Conservation (phyloP, 2,797 vertebrate species). For the Novumbra hubbsi region DNA sequence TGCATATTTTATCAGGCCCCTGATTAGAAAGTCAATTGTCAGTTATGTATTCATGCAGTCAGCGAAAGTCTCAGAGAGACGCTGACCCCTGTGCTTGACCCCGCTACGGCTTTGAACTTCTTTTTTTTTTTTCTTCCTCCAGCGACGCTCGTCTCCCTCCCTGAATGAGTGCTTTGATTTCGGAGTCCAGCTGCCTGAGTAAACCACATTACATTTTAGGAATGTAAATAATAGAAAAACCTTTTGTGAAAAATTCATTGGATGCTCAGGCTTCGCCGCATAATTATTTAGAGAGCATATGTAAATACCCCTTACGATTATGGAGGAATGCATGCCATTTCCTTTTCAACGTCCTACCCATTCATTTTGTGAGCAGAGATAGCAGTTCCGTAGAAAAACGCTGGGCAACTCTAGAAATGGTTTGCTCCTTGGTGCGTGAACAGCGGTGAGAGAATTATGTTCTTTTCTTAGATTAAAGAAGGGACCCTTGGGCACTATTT, state of each 20-base stretch:
- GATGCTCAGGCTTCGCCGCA: constrained; percentile 65
- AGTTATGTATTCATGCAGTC: constrained; percentile 70
- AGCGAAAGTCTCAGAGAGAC: constrained; percentile 63
- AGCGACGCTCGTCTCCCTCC: constrained; percentile 41
- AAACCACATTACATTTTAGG: constrained; percentile 73
- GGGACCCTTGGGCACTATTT: constrained; percentile 30
- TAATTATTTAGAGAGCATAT: constrained; percentile 73
- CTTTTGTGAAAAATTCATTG: constrained; percentile 72
- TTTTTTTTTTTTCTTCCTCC: constrained; percentile 40
- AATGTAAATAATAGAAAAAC: constrained; percentile 76
- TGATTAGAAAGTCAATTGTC: constrained; percentile 76
- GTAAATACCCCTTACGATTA: constrained; percentile 74
- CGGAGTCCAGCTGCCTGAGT: constrained; percentile 68
- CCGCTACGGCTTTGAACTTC: constrained; percentile 69
- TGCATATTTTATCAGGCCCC: constrained; percentile 68
- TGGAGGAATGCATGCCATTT: constrained; percentile 72
- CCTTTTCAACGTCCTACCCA: constrained; percentile 66
- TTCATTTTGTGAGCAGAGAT: constrained; percentile 68
- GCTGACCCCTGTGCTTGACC: constrained; percentile 74
- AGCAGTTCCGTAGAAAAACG: constrained; percentile 7
- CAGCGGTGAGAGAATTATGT: constrained; percentile 35
- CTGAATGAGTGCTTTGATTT: constrained; percentile 66
- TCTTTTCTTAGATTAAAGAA: constrained; percentile 32
- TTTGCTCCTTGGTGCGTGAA: constrained; percentile 44
- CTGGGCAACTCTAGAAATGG: constrained; percentile 55